Evolutionary conservation across 2,113 vertebrate species (phyloP).

Genomic region (Sakesphorus luctuosus): DNA sequence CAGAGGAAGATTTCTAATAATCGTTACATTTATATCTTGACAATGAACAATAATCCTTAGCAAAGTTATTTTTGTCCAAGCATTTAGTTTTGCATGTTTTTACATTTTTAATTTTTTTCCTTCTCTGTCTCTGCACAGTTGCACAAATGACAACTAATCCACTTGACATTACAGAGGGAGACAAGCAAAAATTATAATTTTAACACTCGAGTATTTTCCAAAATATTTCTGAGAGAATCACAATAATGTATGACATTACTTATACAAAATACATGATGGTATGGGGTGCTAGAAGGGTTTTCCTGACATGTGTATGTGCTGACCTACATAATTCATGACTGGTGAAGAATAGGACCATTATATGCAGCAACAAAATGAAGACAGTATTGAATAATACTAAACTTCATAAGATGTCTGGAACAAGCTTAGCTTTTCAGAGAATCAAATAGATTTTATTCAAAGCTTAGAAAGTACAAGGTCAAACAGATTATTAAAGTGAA

Average conservation of each 20-base stretch:
- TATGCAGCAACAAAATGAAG: slow-evolving; percentile 35
- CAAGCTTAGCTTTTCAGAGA: slow-evolving; percentile 16
- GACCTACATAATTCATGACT: slow-evolving; percentile 64
- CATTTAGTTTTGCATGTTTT: not conserved
- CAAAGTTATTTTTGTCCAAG: not conserved
- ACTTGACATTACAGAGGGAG: not conserved
- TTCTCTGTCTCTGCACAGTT: not conserved
- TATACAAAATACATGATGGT: slow-evolving; percentile 42
- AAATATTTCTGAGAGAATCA: slow-evolving; percentile 33
- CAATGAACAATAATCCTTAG: not conserved
- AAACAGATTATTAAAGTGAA: slow-evolving; percentile 40
- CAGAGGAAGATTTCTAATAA: not conserved
- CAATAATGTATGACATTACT: not conserved
- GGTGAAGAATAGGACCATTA: slow-evolving; percentile 33
- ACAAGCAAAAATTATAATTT: not conserved
- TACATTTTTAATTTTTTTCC: not conserved
- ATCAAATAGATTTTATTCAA: slow-evolving; percentile 36
- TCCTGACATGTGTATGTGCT: not conserved
- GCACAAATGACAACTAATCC: not conserved
- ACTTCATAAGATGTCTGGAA: not conserved
- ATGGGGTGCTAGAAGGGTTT: slow-evolving; percentile 39
- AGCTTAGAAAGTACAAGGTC: slow-evolving; percentile 19
- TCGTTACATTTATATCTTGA: not conserved
- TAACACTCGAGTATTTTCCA: not conserved
- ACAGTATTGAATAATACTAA: slow-evolving; percentile 17